A percentile compares a stretch with the other conserved stretches of the same genome.
phyloP scores from a whole-genome alignment of 2,797 vertebrate species.

The Esox lucius region DNA sequence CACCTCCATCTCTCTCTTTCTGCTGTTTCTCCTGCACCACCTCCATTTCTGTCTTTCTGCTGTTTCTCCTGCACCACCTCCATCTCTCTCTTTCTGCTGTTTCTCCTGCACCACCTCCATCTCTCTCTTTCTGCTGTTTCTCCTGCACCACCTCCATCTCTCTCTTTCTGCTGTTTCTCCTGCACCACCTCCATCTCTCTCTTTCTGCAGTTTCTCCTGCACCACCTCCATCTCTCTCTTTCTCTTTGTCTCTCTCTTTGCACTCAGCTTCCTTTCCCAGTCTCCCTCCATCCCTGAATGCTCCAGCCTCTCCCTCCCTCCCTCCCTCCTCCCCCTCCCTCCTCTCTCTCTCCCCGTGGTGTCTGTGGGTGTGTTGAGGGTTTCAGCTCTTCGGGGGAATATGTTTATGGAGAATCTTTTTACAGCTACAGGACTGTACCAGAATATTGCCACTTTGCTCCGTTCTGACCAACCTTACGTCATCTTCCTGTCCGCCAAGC shows the following conservation, averaged over 20 bases:
- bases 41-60: too few species aligned
- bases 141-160: too few species aligned
- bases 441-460: background rate
- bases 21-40: too few species aligned
- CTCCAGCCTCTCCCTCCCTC: constrained; percentile 21
- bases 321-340: constrained; percentile 28
- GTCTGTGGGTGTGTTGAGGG: background rate
- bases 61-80: background rate
- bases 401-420: constrained; percentile 8
- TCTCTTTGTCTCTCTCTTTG: background rate
- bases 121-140: background rate
- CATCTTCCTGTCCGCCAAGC: background rate
- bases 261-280: background rate
- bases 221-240: too few species aligned
- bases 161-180: too few species aligned
- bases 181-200: too few species aligned
- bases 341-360: background rate
- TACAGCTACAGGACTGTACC: background rate
- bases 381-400: background rate
- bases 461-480: background rate
- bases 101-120: background rate
- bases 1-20: too few species aligned
- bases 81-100: background rate
- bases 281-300: background rate
- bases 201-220: too few species aligned